Base-by-base conservation (phyloP, 2,113 vertebrate genomes). In the Brienomyrus longianalis region DNA sequence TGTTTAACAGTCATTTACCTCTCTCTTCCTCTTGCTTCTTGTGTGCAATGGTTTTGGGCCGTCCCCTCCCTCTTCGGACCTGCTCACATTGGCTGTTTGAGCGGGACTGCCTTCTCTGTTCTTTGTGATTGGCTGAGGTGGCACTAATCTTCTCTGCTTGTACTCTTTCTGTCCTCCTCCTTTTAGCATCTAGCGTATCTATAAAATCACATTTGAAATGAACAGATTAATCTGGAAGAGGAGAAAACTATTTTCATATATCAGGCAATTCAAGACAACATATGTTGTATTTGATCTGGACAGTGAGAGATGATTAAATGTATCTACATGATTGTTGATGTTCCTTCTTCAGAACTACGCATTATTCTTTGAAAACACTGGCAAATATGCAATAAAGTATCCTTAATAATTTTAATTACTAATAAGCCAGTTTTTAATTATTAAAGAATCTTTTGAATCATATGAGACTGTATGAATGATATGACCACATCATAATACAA, bases 21-120 rank as follows among this genome's bases (percentile, higher is more conserved):
- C 97, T 98, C 90, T 99, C 98, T 83, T 99, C 98, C 88, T 99
- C 98, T 0, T 97, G 97, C 54, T 98, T 99, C 96, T 98, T 99
- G 86, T 97, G 94, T n/a, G 97, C 96, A 45, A 97, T 96, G 51
- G 96, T 97, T 92, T 99, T 99, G 19, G 98, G 98, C 93, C 98
- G 92, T 88, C 98, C 98, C 90, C 98, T 95, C 66, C 98, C 98
- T 93, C 98, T 95, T 86, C 98, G 96, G 93, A 97, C 98, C 48
- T 97, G 96, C 92, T 99, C 98, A 74, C 98, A 98, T 83, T 99
- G 98, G 94, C 98, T 98, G 94, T 98, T 98, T 91, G 97, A 95
- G 87, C 98, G 95, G 88, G 97, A 96, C 35, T 97, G 94, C 89
- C 97, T 97, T 91, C 97, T 96, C 94, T 99, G 98, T 92, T 99